Conservation (phyloP, 2,113 vertebrate genomes). For the Prunella himalayana region DNA sequence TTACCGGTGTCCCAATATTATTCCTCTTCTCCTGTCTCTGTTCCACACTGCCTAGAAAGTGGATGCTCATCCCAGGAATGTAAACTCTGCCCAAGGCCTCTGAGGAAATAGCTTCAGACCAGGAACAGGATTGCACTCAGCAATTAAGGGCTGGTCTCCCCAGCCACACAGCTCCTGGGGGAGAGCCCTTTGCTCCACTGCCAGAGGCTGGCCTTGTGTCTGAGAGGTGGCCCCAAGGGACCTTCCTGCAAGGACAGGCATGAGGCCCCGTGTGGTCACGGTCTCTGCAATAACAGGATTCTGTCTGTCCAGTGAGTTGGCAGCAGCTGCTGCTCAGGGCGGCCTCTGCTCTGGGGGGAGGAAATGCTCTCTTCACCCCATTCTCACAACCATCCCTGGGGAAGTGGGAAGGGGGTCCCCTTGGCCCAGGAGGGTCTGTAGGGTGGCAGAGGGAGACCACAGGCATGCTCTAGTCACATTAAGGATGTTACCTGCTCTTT, state of each 20-base stretch:
- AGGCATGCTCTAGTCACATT: neutral
- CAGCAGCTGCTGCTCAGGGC: neutral
- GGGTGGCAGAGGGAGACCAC: neutral
- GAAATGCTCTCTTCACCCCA: neutral
- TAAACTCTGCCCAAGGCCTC: conserved; percentile 53
- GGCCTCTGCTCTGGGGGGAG: neutral
- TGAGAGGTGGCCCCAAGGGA: conserved; percentile 48
- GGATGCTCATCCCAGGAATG: conserved; percentile 66
- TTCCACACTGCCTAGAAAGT: conserved; percentile 56
- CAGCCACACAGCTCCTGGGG: conserved; percentile 1
- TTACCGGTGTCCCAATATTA: conserved; percentile 50
- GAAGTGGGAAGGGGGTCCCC: neutral
- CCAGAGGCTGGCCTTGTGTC: conserved; percentile 48
- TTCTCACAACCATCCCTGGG: neutral
- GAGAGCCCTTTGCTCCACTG: conserved; percentile 55
- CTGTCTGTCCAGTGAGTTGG: conserved; percentile 3
- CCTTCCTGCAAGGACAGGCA: conserved; percentile 57
- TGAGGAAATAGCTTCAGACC: conserved; percentile 49
- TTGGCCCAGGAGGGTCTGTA: rapidly evolving
- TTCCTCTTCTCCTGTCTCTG: conserved; percentile 50
- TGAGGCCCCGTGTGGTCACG: conserved; percentile 15
- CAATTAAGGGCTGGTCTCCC: conserved; percentile 43
- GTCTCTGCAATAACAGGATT: conserved; percentile 57
- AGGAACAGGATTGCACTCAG: conserved; percentile 1
- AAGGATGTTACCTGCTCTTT: neutral